Conservation (phyloP, 1,140 invertebrate species). For the Papilio glaucus region DNA sequence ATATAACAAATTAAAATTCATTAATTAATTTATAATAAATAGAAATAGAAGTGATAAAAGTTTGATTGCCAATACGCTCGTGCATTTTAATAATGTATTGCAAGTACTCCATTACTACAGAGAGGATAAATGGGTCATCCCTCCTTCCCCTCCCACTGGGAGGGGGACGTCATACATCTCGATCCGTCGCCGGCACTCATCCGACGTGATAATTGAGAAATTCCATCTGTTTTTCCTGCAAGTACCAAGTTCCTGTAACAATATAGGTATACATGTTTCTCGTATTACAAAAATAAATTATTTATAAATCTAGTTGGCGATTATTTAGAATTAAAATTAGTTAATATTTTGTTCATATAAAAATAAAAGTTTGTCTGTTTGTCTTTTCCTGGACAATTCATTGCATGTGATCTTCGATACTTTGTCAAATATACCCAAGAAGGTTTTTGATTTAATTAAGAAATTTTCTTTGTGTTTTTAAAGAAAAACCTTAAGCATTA, state of each 20-base stretch:
- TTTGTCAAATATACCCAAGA: no score
- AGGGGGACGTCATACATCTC: conserved; percentile 47
- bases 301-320: no score
- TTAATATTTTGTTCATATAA: no score
- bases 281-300: no score
- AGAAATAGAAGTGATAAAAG: conserved; percentile 1
- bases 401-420: no score
- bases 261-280: no score
- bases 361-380: no score
- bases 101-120: conserved; percentile 41
- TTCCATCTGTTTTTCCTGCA: conserved; percentile 44
- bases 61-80: conserved; percentile 21
- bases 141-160: conserved; percentile 18
- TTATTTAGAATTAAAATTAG: no score
- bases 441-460: no score
- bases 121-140: conserved; percentile 47
- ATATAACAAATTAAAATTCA: not conserved
- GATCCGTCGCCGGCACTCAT: conserved; percentile 42
- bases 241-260: not conserved
- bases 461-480: no score
- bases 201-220: conserved; percentile 50
- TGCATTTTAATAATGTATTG: conserved; percentile 38
- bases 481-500: no score
- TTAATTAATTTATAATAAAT: not conserved
- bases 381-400: no score